Conservation (phyloP, 2,888 invertebrate genomes). For the Muscina levida region DNA sequence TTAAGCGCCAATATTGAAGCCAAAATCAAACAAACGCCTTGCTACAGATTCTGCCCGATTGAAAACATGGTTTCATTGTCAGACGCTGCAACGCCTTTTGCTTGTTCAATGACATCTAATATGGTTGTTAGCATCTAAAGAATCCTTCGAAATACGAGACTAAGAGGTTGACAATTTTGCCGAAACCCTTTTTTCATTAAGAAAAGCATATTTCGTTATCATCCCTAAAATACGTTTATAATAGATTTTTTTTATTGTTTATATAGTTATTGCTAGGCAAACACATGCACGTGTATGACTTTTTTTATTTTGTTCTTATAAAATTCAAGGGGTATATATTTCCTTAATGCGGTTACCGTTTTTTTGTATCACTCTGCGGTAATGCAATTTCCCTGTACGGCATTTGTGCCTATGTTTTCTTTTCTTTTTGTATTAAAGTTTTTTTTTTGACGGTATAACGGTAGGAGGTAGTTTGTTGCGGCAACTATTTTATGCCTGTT, state of each 20-base stretch:
- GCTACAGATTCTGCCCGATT: too few relatives aligned
- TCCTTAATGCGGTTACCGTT: slow-evolving; percentile 28
- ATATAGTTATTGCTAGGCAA: too few relatives aligned
- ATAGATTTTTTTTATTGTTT: slow-evolving; percentile 38
- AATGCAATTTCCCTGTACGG: slow-evolving; percentile 36
- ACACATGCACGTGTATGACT: too few relatives aligned
- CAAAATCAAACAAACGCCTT: too few relatives aligned
- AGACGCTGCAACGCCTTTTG: slow-evolving; percentile 61
- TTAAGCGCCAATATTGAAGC: too few relatives aligned
- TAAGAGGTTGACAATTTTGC: slow-evolving; percentile 57
- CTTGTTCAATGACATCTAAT: slow-evolving; percentile 62
- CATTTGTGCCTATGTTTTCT: slow-evolving; percentile 52
- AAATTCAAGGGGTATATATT: background rate
- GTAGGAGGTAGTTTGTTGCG: slow-evolving; percentile 42
- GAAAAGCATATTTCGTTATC: background rate
- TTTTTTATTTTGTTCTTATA: too few relatives aligned
- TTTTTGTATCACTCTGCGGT: slow-evolving; percentile 49
- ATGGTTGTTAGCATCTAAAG: slow-evolving; percentile 47
- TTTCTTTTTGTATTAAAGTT: slow-evolving; percentile 7
- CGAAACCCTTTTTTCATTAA: slow-evolving; percentile 47
- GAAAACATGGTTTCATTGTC: too few relatives aligned
- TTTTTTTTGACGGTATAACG: too few relatives aligned
- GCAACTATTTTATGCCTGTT: slow-evolving; percentile 45
- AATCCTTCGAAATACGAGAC: background rate
- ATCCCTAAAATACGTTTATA: background rate